Base-by-base conservation (phyloP, 2,797 vertebrate genomes). In the Pseudomugil gertrudae region DNA sequence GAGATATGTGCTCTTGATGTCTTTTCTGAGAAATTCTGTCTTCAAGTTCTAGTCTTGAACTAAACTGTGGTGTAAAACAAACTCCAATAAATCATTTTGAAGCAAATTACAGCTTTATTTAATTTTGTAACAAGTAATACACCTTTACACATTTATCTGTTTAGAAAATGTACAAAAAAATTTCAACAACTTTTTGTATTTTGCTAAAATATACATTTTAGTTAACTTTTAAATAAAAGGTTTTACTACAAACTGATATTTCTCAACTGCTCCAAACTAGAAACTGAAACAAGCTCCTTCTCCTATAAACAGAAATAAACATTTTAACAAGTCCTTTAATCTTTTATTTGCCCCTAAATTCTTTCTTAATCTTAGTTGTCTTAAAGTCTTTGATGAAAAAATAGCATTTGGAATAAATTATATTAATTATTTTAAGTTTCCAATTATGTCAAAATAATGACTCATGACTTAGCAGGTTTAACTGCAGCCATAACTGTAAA, bases 321-420 rank as follows among this genome's bases (percentile, higher is more conserved):
- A 77, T 80, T 72, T 60, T 76, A 51, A 73, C 71, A 57, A 59
- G 21, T 33, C 13, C 55, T 85, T 78, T 85, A 21, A 86, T 79
- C 73, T 85, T 84, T 79, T 79, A 85, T 78, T 72, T 38, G 32
- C 76, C 70, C 79, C 65, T 85, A 43, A 83, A 77, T 63, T 43
- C 33, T 26, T 50, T 23, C n/a, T 69, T 65, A 8, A 30, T 53
- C 50, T 63, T 48, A n/a, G 56, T 60, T 27, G 52, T 57, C 65
- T 58, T 36, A 52, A 57, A 52, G 35, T 4, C 63, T 77, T 51
- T 21, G 21, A 56, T 24, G 27, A 62, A 27, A 36, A 62, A 63
- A 32, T 36, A 30, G 35, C 43, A 45, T 70, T 61, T 73, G 62
- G 74, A 57, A 63, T 67, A 38, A 70, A 68, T 84, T 62, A 67